Evolutionary conservation across 2,797 vertebrate genomes (phyloP), one percentile per base, ranked within the genome.

Genomic region (Clarias pachynema): DNA sequence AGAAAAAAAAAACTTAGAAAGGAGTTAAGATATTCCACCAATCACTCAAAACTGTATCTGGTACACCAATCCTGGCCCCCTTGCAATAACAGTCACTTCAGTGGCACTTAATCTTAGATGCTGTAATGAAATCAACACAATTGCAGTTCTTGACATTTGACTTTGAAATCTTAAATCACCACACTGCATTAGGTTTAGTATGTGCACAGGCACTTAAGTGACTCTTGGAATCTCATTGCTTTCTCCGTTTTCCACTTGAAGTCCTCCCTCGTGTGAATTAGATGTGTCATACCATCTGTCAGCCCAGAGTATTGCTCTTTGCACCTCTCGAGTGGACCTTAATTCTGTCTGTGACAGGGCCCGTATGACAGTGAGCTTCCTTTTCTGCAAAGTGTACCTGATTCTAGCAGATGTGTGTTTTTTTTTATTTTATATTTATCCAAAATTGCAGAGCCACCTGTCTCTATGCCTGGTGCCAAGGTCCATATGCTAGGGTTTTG

Each of bases 281-380:
- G 91, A 93, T 85, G 89, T 93, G 93, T 93, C 90, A 85, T 79
- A 90, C 92, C 91, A 92, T 94, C 94, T 94, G 92, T 94, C 91
- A 91, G 88, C 84, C 83, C 90, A 86, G 89, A 91, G 86, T 87
- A 89, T 84, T 87, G 86, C 90, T 91, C 90, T 87, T 22, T 77
- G 84, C 91, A 91, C 89, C 90, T 90, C 89, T 92, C 88, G 91
- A 91, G 92, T 93, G 85, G 89, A 89, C 87, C 83, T 91, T 89
- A 91, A 94, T 91, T 91, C 90, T 86, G 84, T 84, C 81, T 89
- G 88, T 91, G 87, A 89, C 92, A 15, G 65, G 84, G 88, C 81
- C 79, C 56, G 31, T 49, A 63, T 84, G 86, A 81, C 70, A 68
- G 49, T 69, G 44, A 65, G 74, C 70, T 81, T 80, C 65, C 70